These are phyloP conservation scores for Clostera curtula DNA, from an alignment of 2,888 invertebrate species.

Conservation along the genomic window DNA sequence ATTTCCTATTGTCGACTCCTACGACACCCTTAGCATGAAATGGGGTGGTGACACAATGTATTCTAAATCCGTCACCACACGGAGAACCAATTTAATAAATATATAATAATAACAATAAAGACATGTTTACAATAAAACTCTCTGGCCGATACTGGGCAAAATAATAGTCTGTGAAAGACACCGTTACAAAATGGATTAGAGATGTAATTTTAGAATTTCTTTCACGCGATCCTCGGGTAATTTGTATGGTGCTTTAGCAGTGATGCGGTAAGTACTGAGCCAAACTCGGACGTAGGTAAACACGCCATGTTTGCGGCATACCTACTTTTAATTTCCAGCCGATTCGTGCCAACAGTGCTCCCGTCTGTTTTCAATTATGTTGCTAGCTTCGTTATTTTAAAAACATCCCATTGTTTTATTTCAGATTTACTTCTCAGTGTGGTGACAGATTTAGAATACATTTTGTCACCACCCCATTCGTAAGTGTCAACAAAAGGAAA, in stretches of 20 bases:
- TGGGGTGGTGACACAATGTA: no score
- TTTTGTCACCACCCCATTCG: no score
- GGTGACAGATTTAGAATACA: no score
- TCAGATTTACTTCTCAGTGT: no score
- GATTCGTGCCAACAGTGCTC: slow-evolving; percentile 42
- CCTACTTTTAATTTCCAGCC: slow-evolving; percentile 48
- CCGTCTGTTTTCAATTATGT: slow-evolving; percentile 23
- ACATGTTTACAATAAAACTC: slow-evolving; percentile 14
- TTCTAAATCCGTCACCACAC: no score
- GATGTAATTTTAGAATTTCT: slow-evolving; percentile 30
- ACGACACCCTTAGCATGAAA: no score
- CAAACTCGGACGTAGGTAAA: slow-evolving; percentile 37
- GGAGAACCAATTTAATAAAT: no score
- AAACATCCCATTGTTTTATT: no score
- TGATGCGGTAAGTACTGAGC: slow-evolving; percentile 29
- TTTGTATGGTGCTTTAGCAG: slow-evolving; percentile 28
- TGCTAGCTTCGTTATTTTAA: slow-evolving; percentile 23
- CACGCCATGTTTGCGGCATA: slow-evolving; percentile 48
- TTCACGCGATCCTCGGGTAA: slow-evolving; percentile 35
- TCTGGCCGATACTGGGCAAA: slow-evolving; percentile 13
- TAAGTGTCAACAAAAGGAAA: no score
- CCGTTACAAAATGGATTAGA: slow-evolving; percentile 32
- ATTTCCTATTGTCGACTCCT: no score
- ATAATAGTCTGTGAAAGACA: slow-evolving; percentile 29
- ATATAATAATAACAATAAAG: slow-evolving; percentile 6